Evolutionary conservation across 2,113 vertebrate species (phyloP), one percentile per base, ranked within the genome.

Genomic region (Manacus vitellinus): DNA sequence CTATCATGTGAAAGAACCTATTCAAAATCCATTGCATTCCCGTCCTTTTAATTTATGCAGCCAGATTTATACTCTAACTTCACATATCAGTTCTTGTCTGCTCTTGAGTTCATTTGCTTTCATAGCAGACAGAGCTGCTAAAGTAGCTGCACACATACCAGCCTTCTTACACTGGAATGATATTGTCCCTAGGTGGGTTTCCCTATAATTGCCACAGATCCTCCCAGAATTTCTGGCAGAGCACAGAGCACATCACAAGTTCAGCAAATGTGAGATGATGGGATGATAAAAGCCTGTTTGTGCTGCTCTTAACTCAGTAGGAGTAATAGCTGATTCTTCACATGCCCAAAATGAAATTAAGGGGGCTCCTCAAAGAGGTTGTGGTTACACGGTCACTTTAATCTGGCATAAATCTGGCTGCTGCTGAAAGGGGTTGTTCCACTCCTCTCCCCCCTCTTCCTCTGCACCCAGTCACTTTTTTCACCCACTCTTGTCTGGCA

Each of bases 11-110:
- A 97, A 97, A 97, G 96, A 94, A 94, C 83, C 96, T 85, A 97
- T 97, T 97, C 96, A 97, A 97, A 92, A 95, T 89, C 88, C 86
- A 93, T 96, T 94, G 89, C 95, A 79, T 92, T 92, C 94, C 94
- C 27, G 15, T 96, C 88, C 85, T 86, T 94, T 94, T 94, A 95
- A 97, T 97, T 95, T 96, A 97, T 95, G 95, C 93, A 90, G 88
- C 54, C 91, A 85, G 81, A 89, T 91, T 95, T 92, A 83, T 91
- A 85, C 92, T 66, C 43, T 83, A 54, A 88, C 93, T 97, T 94
- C 90, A 97, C 93, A 80, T 97, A 95, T 97, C 95, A 88, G 92
- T 90, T 89, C 95, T 96, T 88, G 95, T 94, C 95, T 94, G 91
- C 88, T 80, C 91, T 71, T 92, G 91, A 77, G 71, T 65, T 92